Percentiles rank a stretch among this genome's conserved stretches.
phyloP scores from a whole-genome alignment of 2,113 vertebrate genomes.

The Microcebus tavaratra region DNA sequence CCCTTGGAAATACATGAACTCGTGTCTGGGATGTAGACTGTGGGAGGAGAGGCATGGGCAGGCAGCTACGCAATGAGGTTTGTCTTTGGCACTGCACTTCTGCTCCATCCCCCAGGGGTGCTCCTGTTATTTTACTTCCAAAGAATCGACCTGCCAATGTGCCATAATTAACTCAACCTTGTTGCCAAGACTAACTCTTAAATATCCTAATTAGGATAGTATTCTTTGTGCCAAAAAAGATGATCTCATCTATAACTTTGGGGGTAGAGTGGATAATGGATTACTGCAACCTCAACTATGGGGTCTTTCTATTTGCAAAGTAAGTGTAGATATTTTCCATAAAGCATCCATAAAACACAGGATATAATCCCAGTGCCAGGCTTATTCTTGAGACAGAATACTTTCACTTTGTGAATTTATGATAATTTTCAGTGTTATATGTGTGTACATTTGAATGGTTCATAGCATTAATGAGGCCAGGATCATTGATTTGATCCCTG shows the following conservation, averaged over 20 bases:
- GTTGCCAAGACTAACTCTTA: conserved; percentile 56
- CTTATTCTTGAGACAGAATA: not conserved
- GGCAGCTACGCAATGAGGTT: not conserved
- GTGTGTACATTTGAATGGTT: not conserved
- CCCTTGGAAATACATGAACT: not conserved
- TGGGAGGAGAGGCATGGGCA: not conserved
- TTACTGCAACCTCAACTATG: not conserved
- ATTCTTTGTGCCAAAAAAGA: conserved; percentile 29
- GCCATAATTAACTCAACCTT: conserved; percentile 50
- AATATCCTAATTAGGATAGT: conserved; percentile 28
- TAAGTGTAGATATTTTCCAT: not conserved
- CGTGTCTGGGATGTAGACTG: not conserved
- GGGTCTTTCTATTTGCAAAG: conserved; percentile 7
- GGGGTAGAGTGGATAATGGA: not conserved
- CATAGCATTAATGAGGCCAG: not conserved
- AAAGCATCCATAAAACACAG: not conserved
- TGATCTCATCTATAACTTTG: conserved; percentile 50
- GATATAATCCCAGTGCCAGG: not conserved
- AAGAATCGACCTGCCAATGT: conserved; percentile 23
- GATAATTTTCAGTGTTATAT: not conserved
- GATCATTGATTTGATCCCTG: not conserved
- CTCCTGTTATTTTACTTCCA: not conserved
- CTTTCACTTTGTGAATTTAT: conserved; percentile 30
- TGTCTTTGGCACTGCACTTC: not conserved
- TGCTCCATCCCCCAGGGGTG: not conserved